phyloP scores from a whole-genome alignment of 2,113 vertebrate species.

The Notiomystis cincta region DNA sequence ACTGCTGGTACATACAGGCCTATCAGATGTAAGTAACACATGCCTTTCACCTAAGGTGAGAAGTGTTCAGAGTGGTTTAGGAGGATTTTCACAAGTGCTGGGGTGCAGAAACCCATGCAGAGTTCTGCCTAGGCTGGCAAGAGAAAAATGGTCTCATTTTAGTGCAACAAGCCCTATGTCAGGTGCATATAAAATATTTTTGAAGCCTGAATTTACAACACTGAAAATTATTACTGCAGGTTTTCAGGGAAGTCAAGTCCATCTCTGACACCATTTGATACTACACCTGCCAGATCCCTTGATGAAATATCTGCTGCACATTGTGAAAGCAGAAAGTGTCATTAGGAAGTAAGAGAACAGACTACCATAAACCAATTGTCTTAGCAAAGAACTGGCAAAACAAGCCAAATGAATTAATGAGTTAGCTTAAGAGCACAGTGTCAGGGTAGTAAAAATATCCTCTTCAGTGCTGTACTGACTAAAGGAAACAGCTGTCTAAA shows the following conservation, averaged over 20 bases:
- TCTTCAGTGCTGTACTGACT: constrained; percentile 42
- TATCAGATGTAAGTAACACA: neutral
- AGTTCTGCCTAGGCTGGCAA: neutral
- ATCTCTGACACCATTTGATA: neutral
- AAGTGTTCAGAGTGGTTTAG: neutral
- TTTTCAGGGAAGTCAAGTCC: neutral
- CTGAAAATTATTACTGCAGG: neutral
- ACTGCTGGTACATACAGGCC: neutral
- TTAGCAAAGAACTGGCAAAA: neutral
- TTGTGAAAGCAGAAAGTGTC: neutral
- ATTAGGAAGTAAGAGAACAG: neutral
- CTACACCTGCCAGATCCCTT: neutral
- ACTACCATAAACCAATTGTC: neutral
- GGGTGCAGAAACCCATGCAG: neutral
- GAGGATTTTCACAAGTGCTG: neutral
- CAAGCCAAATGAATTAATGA: constrained; percentile 14
- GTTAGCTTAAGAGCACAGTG: neutral
- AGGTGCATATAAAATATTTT: neutral
- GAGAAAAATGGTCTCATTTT: neutral
- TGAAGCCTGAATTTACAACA: neutral
- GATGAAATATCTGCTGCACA: neutral
- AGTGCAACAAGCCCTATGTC: neutral
- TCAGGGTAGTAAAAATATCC: constrained; percentile 59
- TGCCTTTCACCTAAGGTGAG: neutral
- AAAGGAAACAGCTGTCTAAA: constrained; percentile 74